These are phyloP conservation scores for Ostrea denselamellosa DNA, from an alignment of 1,140 invertebrate species.

Conservation along the genomic window DNA sequence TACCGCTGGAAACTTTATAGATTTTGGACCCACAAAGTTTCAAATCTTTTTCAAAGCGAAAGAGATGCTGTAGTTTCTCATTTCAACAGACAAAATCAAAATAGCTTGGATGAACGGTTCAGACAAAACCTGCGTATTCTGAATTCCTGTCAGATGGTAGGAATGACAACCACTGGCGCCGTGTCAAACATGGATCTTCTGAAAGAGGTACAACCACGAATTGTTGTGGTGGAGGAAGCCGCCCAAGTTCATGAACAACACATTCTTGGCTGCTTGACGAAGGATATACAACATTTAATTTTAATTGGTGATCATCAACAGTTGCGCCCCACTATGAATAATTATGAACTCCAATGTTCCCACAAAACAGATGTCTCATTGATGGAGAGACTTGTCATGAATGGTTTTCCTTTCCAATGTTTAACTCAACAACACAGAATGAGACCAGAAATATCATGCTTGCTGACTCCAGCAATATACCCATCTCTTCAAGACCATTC, in stretches of 20 bases:
- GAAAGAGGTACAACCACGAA: slow-evolving; percentile 59
- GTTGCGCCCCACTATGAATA: slow-evolving; percentile 77
- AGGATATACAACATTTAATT: slow-evolving; percentile 87
- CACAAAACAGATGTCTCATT: slow-evolving; percentile 78
- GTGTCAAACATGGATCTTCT: slow-evolving; percentile 60
- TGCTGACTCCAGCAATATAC: slow-evolving; percentile 77
- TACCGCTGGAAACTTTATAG: slow-evolving; percentile 75
- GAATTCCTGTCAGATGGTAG: slow-evolving; percentile 67
- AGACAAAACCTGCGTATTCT: slow-evolving; percentile 66
- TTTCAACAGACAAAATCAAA: slow-evolving; percentile 51
- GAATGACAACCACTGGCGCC: slow-evolving; percentile 76
- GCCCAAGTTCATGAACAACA: slow-evolving; percentile 74
- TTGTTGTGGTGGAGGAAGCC: slow-evolving; percentile 76
- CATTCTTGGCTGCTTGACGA: slow-evolving; percentile 80
- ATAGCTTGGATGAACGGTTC: slow-evolving; percentile 51
- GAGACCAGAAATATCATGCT: slow-evolving; percentile 73
- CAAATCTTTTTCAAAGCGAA: slow-evolving; percentile 28
- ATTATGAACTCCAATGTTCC: slow-evolving; percentile 67
- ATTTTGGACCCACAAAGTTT: slow-evolving; percentile 66
- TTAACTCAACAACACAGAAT: slow-evolving; percentile 68
- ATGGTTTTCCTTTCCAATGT: slow-evolving; percentile 71
- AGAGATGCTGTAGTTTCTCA: slow-evolving; percentile 19
- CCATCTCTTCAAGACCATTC: slow-evolving; percentile 71
- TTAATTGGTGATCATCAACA: slow-evolving; percentile 87
- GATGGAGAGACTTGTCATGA: slow-evolving; percentile 78